These are phyloP conservation scores for Drepanosiphum platanoidis DNA, from an alignment of 2,888 invertebrate genomes.

Conservation along the genomic window DNA sequence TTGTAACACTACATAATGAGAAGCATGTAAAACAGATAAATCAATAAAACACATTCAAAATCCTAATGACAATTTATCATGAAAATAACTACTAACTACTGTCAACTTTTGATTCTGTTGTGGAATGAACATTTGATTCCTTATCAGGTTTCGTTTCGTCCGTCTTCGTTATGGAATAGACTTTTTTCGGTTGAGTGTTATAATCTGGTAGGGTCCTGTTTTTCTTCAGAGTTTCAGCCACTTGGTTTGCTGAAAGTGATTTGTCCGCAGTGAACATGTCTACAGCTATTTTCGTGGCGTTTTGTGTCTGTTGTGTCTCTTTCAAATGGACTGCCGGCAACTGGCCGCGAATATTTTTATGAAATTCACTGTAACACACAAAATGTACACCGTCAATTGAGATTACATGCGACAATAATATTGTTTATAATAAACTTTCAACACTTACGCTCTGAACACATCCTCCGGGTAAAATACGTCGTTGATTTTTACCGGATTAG, in stretches of 20 bases:
- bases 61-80: not conserved
- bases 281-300: constrained; percentile 28
- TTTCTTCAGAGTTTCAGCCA: constrained; percentile 19
- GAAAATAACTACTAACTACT: not conserved
- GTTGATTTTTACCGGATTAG: constrained; percentile 73
- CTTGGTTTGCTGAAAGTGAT: not conserved
- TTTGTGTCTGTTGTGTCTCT: constrained; percentile 9
- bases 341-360: not conserved
- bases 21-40: not conserved
- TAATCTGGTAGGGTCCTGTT: not conserved
- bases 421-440: not conserved
- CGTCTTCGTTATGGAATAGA: not conserved
- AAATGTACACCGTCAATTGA: not conserved
- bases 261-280: constrained; percentile 8
- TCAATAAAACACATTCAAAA: not conserved
- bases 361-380: constrained; percentile 29
- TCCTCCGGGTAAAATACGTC: constrained; percentile 88
- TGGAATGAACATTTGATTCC: not conserved
- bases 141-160: not conserved
- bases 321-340: constrained; percentile 24
- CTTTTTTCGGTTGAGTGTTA: not conserved
- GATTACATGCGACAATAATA: not conserved
- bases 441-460: constrained; percentile 80
- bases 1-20: not conserved
- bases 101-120: not conserved